phyloP scores from a whole-genome alignment of 2,797 vertebrate species.

The Siniperca scherzeri region DNA sequence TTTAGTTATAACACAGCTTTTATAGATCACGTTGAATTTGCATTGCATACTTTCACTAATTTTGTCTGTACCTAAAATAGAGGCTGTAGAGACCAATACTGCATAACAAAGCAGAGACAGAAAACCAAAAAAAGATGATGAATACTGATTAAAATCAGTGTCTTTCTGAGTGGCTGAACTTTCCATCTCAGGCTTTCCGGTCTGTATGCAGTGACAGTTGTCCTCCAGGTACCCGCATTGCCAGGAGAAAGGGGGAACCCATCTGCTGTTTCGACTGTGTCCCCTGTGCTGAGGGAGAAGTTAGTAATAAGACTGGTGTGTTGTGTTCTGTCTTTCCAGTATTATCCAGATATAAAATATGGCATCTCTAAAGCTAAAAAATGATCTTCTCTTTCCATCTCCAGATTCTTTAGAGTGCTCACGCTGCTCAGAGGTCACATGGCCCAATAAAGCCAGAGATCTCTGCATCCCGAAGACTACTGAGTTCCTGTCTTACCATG shows the following conservation, averaged over 20 bases:
- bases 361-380: not conserved
- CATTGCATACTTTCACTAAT: not conserved
- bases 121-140: not conserved
- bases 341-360: not conserved
- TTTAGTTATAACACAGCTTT: not conserved
- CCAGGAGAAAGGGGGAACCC: constrained; percentile 80
- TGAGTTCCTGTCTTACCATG: constrained; percentile 81
- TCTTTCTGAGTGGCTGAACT: constrained; percentile 50
- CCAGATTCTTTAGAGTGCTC: constrained; percentile 81
- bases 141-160: not conserved
- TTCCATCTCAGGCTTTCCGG: constrained; percentile 69
- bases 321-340: not conserved
- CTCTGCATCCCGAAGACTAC: constrained; percentile 74
- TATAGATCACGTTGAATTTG: not conserved
- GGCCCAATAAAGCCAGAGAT: constrained; percentile 76
- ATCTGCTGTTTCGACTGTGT: constrained; percentile 86
- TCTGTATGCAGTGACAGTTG: constrained; percentile 84
- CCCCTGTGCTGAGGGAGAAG: constrained; percentile 82
- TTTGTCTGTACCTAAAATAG: not conserved
- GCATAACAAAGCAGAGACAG: not conserved
- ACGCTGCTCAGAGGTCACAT: constrained; percentile 75
- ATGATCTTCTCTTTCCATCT: not conserved
- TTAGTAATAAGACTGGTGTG: constrained; percentile 81
- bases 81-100: not conserved
- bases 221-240: constrained; percentile 77